Base-by-base conservation (phyloP, 2,888 invertebrate species). In the Troides helena region DNA sequence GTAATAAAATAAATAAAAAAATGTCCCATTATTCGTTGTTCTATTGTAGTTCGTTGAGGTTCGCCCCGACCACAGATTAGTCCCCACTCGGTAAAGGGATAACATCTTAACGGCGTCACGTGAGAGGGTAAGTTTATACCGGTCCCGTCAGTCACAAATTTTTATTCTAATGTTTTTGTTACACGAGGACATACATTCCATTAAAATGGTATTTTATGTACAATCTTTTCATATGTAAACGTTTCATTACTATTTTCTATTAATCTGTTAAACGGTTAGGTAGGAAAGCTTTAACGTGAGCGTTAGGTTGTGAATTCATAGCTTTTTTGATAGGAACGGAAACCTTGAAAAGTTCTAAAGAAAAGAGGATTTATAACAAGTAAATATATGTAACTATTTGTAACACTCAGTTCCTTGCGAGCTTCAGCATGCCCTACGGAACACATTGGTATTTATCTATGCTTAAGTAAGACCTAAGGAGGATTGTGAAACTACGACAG, bases 81-180 rank as follows among this genome's bases (percentile, higher is more conserved):
- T 87, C 83, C 85, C 84, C 81, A 83, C 85, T 84, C 81, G 84
- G 85, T 80, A 83, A 84, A 80, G 83, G 91, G 90, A 92, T 91
- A 91, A 86, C 86, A 92, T 91, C 92, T 91, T 88, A 91, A 92
- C 86, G 90, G 89, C 82, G 87, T 85, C 83, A 81, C 85, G 81
- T 82, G 80, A 76, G 78, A 83, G 82, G 79, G 84, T 85, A 83
- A 83, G 85, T 81, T 83, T 85, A 89, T 86, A 83, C 77, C 76
- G 60, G 70, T 36, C 64, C 23, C 60, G 70, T 61, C 64, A 56
- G 60, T 67, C 58, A 43, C 64, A 63, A 70, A 67, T 56, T 56
- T 60, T 61, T 70, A 66, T 66, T 23, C 39, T 43, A 69, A 65
- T 43, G 56, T 69, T 69, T 62, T 62, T 23, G 21, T 62, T 17